A percentile compares a stretch with the other conserved stretches of the same genome.
Conservation (phyloP, 2,113 vertebrate species). For the Symphodus melops region DNA sequence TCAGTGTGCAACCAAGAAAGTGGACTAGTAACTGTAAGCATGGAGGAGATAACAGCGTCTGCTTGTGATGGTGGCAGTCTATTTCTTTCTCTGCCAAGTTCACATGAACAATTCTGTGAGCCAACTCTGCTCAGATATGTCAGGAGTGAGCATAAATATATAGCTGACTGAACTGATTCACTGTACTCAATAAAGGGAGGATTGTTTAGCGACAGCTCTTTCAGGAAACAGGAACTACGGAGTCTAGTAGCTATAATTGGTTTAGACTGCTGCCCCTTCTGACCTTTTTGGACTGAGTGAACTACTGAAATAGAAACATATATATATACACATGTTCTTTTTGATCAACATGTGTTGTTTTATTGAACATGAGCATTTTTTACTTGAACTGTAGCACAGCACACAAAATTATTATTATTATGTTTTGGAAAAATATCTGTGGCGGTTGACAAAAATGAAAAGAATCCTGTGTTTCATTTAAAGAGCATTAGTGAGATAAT, state of each 20-base stretch:
- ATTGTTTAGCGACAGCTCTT: constrained; percentile 49
- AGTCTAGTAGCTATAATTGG: constrained; percentile 20
- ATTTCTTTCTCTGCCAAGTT: neutral
- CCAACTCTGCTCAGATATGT: constrained; percentile 17
- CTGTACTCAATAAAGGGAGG: constrained; percentile 37
- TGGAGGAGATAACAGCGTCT: neutral
- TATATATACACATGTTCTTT: no score
- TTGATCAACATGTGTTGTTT: no score
- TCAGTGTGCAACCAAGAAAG: constrained; percentile 2
- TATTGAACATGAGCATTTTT: no score
- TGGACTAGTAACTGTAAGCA: neutral
- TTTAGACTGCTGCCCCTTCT: neutral
- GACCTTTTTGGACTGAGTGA: neutral
- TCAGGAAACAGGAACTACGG: constrained; percentile 55
- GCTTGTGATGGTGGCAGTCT: neutral
- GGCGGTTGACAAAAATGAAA: neutral
- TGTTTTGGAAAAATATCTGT: no score
- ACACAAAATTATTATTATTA: no score
- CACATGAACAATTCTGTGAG: neutral
- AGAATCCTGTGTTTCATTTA: neutral
- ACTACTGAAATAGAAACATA: neutral
- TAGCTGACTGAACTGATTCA: constrained; percentile 1
- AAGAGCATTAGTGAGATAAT: neutral
- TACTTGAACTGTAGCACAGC: no score
- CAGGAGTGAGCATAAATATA: constrained; percentile 46